These are phyloP conservation scores for Psettodes erumei DNA, from an alignment of 2,113 vertebrate genomes.

Conservation along the genomic window DNA sequence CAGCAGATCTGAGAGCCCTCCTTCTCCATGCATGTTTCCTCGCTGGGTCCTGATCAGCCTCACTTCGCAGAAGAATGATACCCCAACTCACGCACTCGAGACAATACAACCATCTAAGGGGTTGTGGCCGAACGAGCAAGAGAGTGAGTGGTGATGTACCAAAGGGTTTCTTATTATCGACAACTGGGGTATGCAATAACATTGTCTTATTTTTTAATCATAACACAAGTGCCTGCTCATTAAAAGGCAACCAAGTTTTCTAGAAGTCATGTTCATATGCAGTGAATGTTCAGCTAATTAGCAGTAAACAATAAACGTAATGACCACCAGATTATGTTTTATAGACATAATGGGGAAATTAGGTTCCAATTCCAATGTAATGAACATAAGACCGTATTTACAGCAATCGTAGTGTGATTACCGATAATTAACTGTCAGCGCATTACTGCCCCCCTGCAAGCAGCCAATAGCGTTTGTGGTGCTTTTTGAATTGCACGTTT, in stretches of 20 bases:
- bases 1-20: not conserved
- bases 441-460: not conserved
- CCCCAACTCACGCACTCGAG: too few relatives aligned
- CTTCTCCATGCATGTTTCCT: not conserved
- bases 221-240: too few relatives aligned
- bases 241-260: too few relatives aligned
- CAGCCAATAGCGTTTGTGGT: not conserved
- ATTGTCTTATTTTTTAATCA: too few relatives aligned
- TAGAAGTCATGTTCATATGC: too few relatives aligned
- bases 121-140: not conserved
- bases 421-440: not conserved
- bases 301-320: not conserved
- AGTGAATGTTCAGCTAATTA: not conserved
- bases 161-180: not conserved
- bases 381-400: not conserved
- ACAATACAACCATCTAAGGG: too few relatives aligned
- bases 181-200: too few relatives aligned
- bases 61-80: not conserved
- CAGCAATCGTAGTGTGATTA: slow-evolving; percentile 5
- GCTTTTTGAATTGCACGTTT: not conserved
- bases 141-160: too few relatives aligned
- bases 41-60: not conserved
- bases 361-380: too few relatives aligned
- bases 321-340: not conserved
- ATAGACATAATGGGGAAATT: not conserved